Evolutionary conservation across 2,113 vertebrate genomes (phyloP).

Genomic region (Tachysurus fulvidraco): DNA sequence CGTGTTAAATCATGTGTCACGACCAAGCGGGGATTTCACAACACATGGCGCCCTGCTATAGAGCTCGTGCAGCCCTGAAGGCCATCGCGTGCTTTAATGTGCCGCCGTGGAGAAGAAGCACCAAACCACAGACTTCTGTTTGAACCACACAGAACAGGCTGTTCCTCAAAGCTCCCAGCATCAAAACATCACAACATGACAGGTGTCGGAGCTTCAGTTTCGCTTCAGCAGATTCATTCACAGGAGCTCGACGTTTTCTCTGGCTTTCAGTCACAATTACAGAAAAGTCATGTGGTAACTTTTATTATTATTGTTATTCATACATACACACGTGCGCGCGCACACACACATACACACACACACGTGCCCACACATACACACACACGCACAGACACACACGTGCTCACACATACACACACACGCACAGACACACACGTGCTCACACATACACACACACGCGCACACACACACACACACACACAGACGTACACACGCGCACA

Average conservation of each 20-base stretch:
- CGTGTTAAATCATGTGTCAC: not conserved
- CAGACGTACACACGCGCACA: too few species aligned
- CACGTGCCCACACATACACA: too few species aligned
- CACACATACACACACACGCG: too few species aligned
- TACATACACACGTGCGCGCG: too few species aligned
- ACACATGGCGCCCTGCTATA: slow-evolving; percentile 39
- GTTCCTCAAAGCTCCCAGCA: slow-evolving; percentile 13
- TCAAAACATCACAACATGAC: not conserved
- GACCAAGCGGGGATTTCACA: slow-evolving; percentile 31
- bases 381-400: too few species aligned
- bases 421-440: too few species aligned
- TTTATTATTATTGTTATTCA: not conserved
- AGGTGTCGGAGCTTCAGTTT: not conserved
- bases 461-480: too few species aligned
- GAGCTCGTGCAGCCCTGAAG: slow-evolving; percentile 24
- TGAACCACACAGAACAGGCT: slow-evolving; percentile 9
- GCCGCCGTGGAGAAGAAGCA: slow-evolving; percentile 16
- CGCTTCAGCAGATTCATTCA: not conserved
- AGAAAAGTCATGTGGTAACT: not conserved
- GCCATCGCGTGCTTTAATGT: slow-evolving; percentile 41
- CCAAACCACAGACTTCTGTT: slow-evolving; percentile 41
- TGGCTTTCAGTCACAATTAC: not conserved
- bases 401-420: too few species aligned
- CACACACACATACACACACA: too few species aligned
- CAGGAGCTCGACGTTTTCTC: not conserved